Conservation (phyloP, 2,888 invertebrate species). For the Cacoxenus indagator region DNA sequence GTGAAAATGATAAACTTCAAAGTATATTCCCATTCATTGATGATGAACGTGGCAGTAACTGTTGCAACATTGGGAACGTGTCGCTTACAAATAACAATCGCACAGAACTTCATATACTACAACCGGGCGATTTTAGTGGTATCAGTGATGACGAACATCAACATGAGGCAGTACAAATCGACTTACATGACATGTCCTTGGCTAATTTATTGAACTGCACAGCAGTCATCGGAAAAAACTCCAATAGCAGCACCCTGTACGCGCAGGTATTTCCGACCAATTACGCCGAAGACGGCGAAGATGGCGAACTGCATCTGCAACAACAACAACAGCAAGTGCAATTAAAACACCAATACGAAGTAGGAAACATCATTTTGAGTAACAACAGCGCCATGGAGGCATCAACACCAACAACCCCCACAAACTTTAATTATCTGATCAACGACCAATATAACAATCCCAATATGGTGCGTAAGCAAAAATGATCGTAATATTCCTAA, state of each 20-base stretch:
- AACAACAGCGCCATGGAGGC: conserved; percentile 34
- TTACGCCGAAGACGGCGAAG: too few species aligned
- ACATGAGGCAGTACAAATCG: background rate
- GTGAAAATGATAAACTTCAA: background rate
- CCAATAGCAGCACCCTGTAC: conserved; percentile 18
- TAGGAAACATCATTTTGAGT: conserved; percentile 54
- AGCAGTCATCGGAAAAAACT: background rate
- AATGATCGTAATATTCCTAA: background rate
- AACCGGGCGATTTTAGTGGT: background rate
- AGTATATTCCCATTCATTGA: background rate
- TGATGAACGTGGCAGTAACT: background rate
- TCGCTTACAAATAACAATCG: too few species aligned
- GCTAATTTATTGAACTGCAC: background rate
- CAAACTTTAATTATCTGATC: conserved; percentile 34
- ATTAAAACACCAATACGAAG: conserved; percentile 47
- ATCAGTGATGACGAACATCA: background rate
- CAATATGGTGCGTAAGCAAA: conserved; percentile 46
- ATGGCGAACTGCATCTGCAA: conserved; percentile 28
- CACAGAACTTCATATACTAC: background rate
- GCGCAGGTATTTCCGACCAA: conserved; percentile 24
- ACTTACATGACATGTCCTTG: background rate
- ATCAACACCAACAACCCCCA: conserved; percentile 19
- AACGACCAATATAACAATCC: conserved; percentile 35
- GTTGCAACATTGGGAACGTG: too few species aligned
- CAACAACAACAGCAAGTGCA: too few species aligned